A percentile compares a stretch with the other conserved stretches of the same genome.
phyloP scores from a whole-genome alignment of 2,797 vertebrate species.

The Natrix natrix region DNA sequence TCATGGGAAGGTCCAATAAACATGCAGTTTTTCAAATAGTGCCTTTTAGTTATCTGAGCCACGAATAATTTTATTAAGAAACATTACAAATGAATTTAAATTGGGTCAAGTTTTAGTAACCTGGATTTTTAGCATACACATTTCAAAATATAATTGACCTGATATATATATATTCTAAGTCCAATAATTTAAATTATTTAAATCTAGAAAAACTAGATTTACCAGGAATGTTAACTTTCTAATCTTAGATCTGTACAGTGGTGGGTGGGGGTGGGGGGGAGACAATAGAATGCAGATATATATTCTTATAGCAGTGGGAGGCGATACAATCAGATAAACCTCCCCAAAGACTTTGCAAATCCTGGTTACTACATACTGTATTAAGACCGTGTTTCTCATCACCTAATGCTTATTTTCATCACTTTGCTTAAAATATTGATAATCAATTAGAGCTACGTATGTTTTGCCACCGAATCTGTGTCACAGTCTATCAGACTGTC shows the following conservation, averaged over 20 bases:
- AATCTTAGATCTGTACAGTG: constrained; percentile 45
- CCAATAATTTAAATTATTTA: constrained; percentile 57
- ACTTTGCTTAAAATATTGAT: constrained; percentile 99
- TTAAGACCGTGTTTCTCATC: constrained; percentile 87
- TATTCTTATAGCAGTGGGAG: constrained; percentile 44
- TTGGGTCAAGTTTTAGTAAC: not conserved
- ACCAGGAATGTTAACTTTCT: constrained; percentile 54
- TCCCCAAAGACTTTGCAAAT: constrained; percentile 68
- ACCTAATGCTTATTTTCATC: constrained; percentile 99
- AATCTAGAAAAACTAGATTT: constrained; percentile 42
- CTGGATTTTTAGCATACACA: not conserved
- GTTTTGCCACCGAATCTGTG: constrained; percentile 98
- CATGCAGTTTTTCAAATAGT: not conserved
- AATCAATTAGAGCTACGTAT: constrained; percentile 99
- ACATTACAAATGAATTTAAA: not conserved
- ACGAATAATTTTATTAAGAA: not conserved
- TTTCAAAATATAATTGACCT: not conserved
- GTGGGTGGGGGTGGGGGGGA: constrained; percentile 36
- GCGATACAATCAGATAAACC: constrained; percentile 38
- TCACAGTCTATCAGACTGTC: constrained; percentile 97
- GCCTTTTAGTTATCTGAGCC: not conserved
- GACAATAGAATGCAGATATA: constrained; percentile 55
- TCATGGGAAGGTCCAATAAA: not conserved
- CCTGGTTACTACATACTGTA: constrained; percentile 76
- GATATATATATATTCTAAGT: not conserved